Percentiles rank a stretch among this genome's conserved stretches.
Evolutionary conservation across 2,113 vertebrate genomes (phyloP).

Genomic region (Neomonachus schauinslandi): DNA sequence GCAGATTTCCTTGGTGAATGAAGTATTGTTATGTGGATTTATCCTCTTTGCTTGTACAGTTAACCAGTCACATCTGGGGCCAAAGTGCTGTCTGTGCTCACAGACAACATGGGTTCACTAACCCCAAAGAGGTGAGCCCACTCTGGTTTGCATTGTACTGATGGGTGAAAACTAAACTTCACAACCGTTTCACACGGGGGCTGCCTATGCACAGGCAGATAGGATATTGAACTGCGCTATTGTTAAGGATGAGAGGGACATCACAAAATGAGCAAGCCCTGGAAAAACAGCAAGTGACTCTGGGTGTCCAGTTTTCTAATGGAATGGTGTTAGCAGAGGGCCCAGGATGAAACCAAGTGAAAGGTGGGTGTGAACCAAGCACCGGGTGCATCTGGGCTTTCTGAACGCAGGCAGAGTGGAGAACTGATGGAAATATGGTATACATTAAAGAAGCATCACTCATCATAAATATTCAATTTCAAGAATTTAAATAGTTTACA

Average conservation of each 20-base stretch:
- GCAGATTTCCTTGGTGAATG: conserved; percentile 91
- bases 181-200: conserved; percentile 85
- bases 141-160: conserved; percentile 86
- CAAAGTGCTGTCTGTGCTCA: conserved; percentile 85
- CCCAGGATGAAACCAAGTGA: conserved; percentile 46
- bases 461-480: conserved; percentile 88
- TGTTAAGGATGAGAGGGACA: conserved; percentile 1
- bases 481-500: conserved; percentile 87
- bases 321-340: neutral
- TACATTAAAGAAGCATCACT: conserved; percentile 82
- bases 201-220: conserved; percentile 75
- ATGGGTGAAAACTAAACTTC: conserved; percentile 85
- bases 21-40: conserved; percentile 89
- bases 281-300: neutral
- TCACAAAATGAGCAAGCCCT: neutral
- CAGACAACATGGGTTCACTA: conserved; percentile 85
- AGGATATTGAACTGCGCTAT: conserved; percentile 59
- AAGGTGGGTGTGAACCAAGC: neutral
- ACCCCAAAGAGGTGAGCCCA: conserved; percentile 85
- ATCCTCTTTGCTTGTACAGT: conserved; percentile 90
- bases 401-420: conserved; percentile 67
- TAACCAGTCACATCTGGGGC: conserved; percentile 91
- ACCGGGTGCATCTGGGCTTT: conserved; percentile 72
- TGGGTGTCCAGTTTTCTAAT: neutral
- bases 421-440: conserved; percentile 75